phyloP scores from a whole-genome alignment of 2,113 vertebrate species.

The Emydura subglobosa region DNA sequence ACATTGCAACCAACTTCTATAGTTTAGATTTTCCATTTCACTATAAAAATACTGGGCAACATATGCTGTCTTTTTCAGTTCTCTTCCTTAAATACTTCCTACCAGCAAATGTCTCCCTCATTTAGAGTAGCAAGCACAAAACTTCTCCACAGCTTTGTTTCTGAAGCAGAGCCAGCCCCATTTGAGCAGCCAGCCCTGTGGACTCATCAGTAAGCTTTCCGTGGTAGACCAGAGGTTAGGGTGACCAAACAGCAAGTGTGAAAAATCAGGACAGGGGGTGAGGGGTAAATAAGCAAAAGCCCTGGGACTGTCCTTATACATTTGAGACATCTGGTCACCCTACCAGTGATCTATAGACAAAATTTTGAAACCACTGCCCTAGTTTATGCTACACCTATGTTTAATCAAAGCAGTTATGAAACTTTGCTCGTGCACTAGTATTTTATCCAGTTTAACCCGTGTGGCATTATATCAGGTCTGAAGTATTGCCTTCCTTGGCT shows the following conservation, averaged over 20 bases:
- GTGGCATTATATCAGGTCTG: rapidly evolving
- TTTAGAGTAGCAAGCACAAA: rapidly evolving
- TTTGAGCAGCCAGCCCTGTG: neutral
- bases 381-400: neutral
- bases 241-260: too few species aligned
- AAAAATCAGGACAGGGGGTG: too few species aligned
- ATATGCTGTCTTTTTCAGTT: neutral
- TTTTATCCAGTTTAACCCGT: rapidly evolving
- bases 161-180: neutral
- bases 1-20: neutral
- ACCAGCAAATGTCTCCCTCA: neutral
- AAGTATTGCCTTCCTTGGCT: neutral
- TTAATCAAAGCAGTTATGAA: neutral
- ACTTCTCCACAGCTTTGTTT: neutral
- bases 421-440: rapidly evolving
- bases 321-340: too few species aligned
- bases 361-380: neutral
- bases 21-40: neutral
- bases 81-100: neutral
- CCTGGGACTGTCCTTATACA: too few species aligned
- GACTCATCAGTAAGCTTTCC: neutral
- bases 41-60: neutral
- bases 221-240: neutral
- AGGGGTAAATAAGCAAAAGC: too few species aligned
- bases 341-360: neutral